A percentile compares a stretch with the other conserved stretches of the same genome.
phyloP scores from a whole-genome alignment of 2,797 vertebrate genomes.

The Chaenodraco wilsoni region DNA sequence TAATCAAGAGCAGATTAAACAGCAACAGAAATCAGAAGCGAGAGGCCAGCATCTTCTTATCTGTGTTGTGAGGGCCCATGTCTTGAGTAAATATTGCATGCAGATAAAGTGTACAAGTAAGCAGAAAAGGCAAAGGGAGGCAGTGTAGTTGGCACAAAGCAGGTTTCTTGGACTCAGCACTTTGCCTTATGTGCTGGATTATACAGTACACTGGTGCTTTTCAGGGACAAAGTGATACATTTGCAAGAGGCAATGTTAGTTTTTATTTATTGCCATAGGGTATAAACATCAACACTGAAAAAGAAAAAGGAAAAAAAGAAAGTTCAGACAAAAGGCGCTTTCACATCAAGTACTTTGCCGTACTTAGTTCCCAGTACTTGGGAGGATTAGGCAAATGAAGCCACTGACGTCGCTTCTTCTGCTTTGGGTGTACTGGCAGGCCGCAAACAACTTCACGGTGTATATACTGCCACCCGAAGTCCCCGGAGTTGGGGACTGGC shows the following conservation, averaged over 20 bases:
- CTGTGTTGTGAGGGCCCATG: conserved; percentile 53
- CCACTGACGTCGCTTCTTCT: too few species aligned
- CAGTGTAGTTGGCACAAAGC: conserved; percentile 53
- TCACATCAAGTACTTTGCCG: too few species aligned
- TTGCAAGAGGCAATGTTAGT: conserved; percentile 45
- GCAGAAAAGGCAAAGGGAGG: conserved; percentile 72
- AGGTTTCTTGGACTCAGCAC: conserved; percentile 70
- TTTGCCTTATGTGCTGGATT: conserved; percentile 63
- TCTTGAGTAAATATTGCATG: conserved; percentile 80
- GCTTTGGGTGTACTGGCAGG: too few species aligned
- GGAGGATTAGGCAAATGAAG: too few species aligned
- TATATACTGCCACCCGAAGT: too few species aligned
- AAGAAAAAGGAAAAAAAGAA: neutral
- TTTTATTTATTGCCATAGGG: conserved; percentile 39
- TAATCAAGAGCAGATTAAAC: conserved; percentile 79
- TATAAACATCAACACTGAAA: conserved; percentile 19
- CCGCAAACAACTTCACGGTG: too few species aligned
- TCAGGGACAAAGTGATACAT: conserved; percentile 44
- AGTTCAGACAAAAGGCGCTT: neutral
- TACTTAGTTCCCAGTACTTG: too few species aligned
- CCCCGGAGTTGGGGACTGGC: too few species aligned
- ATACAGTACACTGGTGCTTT: conserved; percentile 51
- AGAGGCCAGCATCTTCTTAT: conserved; percentile 57
- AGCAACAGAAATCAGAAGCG: conserved; percentile 69
- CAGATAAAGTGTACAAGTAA: conserved; percentile 78